phyloP scores from a whole-genome alignment of 2,888 invertebrate species.

The Himalopsyche japonica region DNA sequence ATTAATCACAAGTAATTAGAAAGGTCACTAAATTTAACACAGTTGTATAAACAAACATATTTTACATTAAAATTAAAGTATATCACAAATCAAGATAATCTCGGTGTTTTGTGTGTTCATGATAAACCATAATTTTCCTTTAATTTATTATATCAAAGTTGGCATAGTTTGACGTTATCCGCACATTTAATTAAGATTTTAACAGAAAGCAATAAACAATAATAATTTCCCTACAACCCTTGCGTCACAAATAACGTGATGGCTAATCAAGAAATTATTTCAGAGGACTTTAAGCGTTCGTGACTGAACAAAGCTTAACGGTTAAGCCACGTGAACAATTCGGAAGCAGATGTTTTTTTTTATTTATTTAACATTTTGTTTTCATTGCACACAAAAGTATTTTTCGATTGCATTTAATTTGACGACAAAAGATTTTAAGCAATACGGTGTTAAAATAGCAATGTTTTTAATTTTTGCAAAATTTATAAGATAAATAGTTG shows the following conservation, averaged over 20 bases:
- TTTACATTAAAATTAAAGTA: neutral
- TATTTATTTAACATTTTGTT: neutral
- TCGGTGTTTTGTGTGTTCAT: neutral
- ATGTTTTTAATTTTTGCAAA: too few relatives aligned
- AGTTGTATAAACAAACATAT: neutral
- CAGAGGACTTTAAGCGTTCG: conserved; percentile 23
- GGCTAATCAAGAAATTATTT: conserved; percentile 31
- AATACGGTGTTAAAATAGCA: too few relatives aligned
- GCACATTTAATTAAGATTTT: neutral
- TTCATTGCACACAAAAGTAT: too few relatives aligned
- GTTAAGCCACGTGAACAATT: neutral
- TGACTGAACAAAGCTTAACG: neutral
- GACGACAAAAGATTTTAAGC: too few relatives aligned
- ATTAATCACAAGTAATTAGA: too few relatives aligned
- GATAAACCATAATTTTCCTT: neutral
- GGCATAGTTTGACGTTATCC: neutral
- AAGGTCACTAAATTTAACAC: neutral
- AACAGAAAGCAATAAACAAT: neutral
- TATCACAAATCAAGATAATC: neutral
- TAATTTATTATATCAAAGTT: neutral
- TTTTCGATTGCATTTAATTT: too few relatives aligned
- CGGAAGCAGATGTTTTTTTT: neutral
- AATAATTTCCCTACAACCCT: conserved; percentile 5
- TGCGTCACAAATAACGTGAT: conserved; percentile 16
- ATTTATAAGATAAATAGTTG: too few relatives aligned